A percentile compares a stretch with the other conserved stretches of the same genome.
Conservation (phyloP, 2,888 invertebrate genomes). For the Acrocyrtus sp. region DNA sequence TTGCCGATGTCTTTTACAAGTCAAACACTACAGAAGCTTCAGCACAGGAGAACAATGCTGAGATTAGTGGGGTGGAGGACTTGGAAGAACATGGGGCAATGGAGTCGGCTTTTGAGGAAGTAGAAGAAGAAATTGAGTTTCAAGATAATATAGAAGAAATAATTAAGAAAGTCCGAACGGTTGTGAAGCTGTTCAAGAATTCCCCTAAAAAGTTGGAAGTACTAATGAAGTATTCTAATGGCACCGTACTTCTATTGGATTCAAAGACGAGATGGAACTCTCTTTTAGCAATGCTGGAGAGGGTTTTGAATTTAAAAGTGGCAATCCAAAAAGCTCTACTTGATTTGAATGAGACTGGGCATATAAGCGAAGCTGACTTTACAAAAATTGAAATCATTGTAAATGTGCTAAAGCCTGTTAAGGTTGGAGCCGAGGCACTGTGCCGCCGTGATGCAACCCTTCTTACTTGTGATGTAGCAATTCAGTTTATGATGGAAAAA, state of each 20-base stretch:
- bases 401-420: conserved; percentile 6
- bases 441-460: conserved; percentile 14
- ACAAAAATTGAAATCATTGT: neutral
- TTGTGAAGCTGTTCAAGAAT: too few species aligned
- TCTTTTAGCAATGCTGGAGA: neutral
- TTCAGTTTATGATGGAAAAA: conserved; percentile 11
- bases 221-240: too few species aligned
- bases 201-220: too few species aligned
- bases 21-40: too few species aligned
- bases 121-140: too few species aligned
- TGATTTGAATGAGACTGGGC: neutral
- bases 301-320: neutral
- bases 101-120: too few species aligned
- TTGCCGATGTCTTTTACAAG: neutral
- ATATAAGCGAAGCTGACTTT: neutral
- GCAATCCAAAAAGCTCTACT: neutral
- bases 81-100: too few species aligned
- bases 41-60: too few species aligned
- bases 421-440: neutral
- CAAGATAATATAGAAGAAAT: too few species aligned
- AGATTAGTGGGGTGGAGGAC: too few species aligned
- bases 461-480: conserved; percentile 1
- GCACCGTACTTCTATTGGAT: neutral
- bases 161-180: too few species aligned
- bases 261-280: conserved; percentile 1